Percentiles rank a stretch among this genome's conserved stretches.
phyloP scores from a whole-genome alignment of 1,140 invertebrate species.

The Cepaea nemoralis region DNA sequence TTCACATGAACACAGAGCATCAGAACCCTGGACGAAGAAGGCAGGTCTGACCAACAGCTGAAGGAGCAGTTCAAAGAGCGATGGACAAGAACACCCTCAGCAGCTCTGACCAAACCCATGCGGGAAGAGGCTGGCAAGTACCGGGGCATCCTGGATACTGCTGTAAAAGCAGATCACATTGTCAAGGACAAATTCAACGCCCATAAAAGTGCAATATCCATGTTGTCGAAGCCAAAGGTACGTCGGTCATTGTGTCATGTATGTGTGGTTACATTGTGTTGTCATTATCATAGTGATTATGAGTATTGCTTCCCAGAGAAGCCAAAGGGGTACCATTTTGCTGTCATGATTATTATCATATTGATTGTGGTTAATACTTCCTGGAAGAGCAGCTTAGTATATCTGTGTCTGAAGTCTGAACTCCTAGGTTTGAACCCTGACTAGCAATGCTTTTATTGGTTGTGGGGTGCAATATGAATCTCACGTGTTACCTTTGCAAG shows the following conservation, averaged over 20 bases:
- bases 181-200: constrained; percentile 89
- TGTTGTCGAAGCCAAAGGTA: constrained; percentile 83
- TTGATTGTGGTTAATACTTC: too few species aligned
- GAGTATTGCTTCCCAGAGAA: background rate
- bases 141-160: constrained; percentile 89
- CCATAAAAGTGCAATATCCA: constrained; percentile 84
- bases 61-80: constrained; percentile 87
- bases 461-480: too few species aligned
- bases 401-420: too few species aligned
- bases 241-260: background rate
- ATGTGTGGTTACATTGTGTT: background rate
- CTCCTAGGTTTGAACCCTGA: too few species aligned
- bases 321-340: too few species aligned
- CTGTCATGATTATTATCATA: too few species aligned
- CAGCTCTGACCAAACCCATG: constrained; percentile 86
- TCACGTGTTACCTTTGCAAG: too few species aligned
- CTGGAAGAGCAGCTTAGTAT: too few species aligned
- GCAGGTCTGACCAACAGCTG: constrained; percentile 89
- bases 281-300: background rate
- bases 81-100: constrained; percentile 91
- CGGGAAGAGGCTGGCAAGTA: constrained; percentile 89
- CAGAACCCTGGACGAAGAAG: constrained; percentile 90
- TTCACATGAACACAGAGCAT: constrained; percentile 73
- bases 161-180: constrained; percentile 82
- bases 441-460: too few species aligned